These are phyloP conservation scores for Drosophila melanosoma DNA, from an alignment of 2,888 invertebrate genomes.

Conservation along the genomic window DNA sequence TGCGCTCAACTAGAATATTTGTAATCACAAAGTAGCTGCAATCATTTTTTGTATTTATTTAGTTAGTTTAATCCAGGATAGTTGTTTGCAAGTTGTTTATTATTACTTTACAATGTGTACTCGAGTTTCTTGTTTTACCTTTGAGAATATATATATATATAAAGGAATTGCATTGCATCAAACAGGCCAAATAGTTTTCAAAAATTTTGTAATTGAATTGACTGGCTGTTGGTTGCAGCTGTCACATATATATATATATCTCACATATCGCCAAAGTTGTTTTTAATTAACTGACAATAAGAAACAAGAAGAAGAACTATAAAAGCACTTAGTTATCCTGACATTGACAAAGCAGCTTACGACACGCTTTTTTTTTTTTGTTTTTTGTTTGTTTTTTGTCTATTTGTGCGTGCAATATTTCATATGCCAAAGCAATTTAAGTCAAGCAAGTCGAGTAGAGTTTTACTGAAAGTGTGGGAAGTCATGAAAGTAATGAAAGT, in stretches of 20 bases:
- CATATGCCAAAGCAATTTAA: constrained; percentile 69
- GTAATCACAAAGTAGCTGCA: background rate
- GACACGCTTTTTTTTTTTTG: constrained; percentile 23
- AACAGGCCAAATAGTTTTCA: background rate
- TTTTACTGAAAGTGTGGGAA: constrained; percentile 35
- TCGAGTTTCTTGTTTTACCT: background rate
- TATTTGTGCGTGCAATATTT: constrained; percentile 62
- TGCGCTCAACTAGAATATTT: background rate
- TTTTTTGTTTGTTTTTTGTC: constrained; percentile 37
- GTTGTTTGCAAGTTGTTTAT: background rate
- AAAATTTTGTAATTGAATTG: constrained; percentile 7
- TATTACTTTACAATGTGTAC: background rate
- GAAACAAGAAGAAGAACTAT: constrained; percentile 18
- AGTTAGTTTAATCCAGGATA: background rate
- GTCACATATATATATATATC: constrained; percentile 18
- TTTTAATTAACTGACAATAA: constrained; percentile 58
- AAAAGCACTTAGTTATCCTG: constrained; percentile 33
- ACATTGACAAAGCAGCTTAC: constrained; percentile 61
- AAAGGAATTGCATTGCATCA: too few species aligned
- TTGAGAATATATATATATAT: too few species aligned
- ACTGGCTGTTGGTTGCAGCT: constrained; percentile 25
- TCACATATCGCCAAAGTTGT: constrained; percentile 41
- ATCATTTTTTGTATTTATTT: background rate
- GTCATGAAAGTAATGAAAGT: constrained; percentile 40
- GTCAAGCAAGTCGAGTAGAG: constrained; percentile 64